Base-by-base conservation (phyloP, 30 jellyfish, hydroid and myxozoan species). In the Pseudorhiza aurosa region DNA sequence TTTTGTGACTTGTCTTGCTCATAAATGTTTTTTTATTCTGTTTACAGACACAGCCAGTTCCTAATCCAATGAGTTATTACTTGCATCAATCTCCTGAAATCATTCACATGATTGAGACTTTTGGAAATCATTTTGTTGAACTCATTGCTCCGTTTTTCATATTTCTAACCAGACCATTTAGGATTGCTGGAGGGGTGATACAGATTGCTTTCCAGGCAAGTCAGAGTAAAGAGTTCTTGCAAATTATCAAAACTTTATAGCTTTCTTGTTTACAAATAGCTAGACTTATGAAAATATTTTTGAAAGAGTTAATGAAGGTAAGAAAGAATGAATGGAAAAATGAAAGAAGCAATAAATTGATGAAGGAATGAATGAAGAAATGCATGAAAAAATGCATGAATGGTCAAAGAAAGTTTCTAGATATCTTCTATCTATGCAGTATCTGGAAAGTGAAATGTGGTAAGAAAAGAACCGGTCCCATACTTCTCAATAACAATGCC, bases 11-110 rank as follows among this genome's bases (percentile, higher is more conserved):
- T n/a, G n/a, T 63, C 35, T 35, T 19, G 36, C 24, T 36, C 33
- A 67, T 14, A 25, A 69, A 39, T 8, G 62, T n/a, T 25, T 32
- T 5, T 8, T 30, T 25, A 7, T 39, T 46, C 59, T 33, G 17
- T 59, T 72, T 68, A 17, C 60, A 87, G 96, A 87, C 96, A n/a
- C 96, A 87, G 71, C 96, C 96, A 2, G 96, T 87, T 18, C 96
- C 96, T 35, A 87, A 77, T 28, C 96, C 96, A 7, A 21, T 87
- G 32, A 87, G 96, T 39, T 87, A 87, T 36, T 87, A 58, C 70
- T 11, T 87, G 49, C 96, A 87, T 65, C 92, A 87, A 17, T 57
- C 96, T 1, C 96, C 96, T 2, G 96, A 75, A 30, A 11, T 39
- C 53, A 37, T 87, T 27, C 96, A 87, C 75, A 75, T 58, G 53